Base-by-base conservation (phyloP, 2,797 vertebrate species). In the Esox masquinongy region DNA sequence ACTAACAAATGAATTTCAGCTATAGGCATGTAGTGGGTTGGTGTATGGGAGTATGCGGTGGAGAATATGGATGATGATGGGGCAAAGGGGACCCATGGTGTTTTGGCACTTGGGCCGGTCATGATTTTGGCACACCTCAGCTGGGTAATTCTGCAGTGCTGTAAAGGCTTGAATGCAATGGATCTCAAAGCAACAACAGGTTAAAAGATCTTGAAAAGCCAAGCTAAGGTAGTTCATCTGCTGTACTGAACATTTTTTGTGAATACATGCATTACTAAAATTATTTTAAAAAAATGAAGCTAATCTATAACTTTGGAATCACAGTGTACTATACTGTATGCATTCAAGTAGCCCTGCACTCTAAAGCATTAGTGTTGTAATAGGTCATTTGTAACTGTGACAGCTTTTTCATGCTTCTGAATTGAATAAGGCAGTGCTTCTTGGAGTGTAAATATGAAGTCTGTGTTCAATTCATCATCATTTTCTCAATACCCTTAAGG, bases 381-480 rank as follows among this genome's bases (percentile, higher is more conserved):
- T 74, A 73, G 22, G 56, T 79, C 70, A 61, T 24, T 61, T 61
- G 77, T 71, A 72, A 74, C 56, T 61, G 77, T 77, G 75, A 74
- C 75, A 79, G 77, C 74, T 74, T 74, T 12, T 70, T 77, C 79
- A 84, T 80, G 82, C 77, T 87, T 83, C 80, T 24, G 68, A 82
- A 84, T 85, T 79, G 75, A 76, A 79, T 88, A 89, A 89, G 88
- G 86, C 86, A 88, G 86, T 88, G 85, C 83, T 82, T 85, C 71
- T 82, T 31, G 51, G 17, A 80, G 72, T 81, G 79, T 71, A 82
- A 77, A 75, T 70, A 76, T 66, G 49, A 39, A 56, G 75, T 79
- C 79, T 77, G 43, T 51, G 43, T 9, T 56, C 50, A 26, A 50
- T 50, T 50, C 43, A 70, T 70, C 43, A 49, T 29, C 68, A 24